Conservation (phyloP, 2,797 vertebrate species). For the Loris lydekkerianus region DNA sequence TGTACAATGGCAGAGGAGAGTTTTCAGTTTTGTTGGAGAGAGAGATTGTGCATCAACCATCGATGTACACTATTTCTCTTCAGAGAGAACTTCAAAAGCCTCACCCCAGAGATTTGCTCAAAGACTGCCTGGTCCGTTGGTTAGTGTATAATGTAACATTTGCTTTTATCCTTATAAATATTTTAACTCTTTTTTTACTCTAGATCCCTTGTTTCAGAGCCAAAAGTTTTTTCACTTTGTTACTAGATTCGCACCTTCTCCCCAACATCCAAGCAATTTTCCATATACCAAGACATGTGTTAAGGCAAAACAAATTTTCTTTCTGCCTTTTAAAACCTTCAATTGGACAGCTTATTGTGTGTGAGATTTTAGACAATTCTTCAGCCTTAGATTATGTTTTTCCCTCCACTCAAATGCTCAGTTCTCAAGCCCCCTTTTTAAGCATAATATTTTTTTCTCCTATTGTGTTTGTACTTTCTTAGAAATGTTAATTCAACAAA, state of each 20-base stretch:
- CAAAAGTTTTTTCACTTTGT: conserved; percentile 46
- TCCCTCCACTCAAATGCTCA: not conserved
- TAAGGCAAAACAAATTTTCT: conserved; percentile 40
- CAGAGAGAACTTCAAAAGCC: conserved; percentile 70
- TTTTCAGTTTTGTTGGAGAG: not conserved
- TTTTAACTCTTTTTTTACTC: conserved; percentile 75
- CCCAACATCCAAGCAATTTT: not conserved
- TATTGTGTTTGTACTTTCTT: conserved; percentile 39
- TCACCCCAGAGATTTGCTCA: conserved; percentile 67
- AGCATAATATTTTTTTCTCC: conserved; percentile 61
- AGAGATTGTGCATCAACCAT: not conserved
- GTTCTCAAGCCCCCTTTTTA: conserved; percentile 6
- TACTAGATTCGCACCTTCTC: conserved; percentile 25
- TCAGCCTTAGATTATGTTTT: conserved; percentile 45
- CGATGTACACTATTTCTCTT: not conserved
- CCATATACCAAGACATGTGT: not conserved
- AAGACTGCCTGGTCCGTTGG: not conserved
- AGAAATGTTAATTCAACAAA: conserved; percentile 55
- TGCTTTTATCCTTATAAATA: conserved; percentile 78
- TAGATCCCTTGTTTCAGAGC: conserved; percentile 68
- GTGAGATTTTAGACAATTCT: conserved; percentile 43
- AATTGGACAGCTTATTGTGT: not conserved
- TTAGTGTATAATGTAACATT: conserved; percentile 55
- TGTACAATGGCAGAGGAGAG: conserved; percentile 50
- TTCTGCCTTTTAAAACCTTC: not conserved